These are phyloP conservation scores for Pogonocherus hispidulus DNA, from an alignment of 2,888 invertebrate genomes.

Conservation along the genomic window DNA sequence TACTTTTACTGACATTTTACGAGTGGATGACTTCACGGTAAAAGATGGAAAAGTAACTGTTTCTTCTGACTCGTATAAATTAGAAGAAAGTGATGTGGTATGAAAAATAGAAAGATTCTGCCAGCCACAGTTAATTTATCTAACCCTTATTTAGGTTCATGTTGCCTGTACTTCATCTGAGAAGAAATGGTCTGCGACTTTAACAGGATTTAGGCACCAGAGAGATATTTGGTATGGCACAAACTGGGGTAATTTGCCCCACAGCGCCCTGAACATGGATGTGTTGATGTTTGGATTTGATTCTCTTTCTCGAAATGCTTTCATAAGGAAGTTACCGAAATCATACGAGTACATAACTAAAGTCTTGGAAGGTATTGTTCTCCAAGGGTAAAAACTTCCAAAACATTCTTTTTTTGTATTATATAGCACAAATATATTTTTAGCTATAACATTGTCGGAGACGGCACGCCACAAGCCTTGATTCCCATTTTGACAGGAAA, in stretches of 20 bases:
- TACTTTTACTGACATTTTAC: constrained; percentile 79
- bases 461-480: constrained; percentile 89
- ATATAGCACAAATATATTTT: constrained; percentile 35
- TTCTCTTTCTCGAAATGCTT: constrained; percentile 87
- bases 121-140: not conserved
- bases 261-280: constrained; percentile 73
- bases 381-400: constrained; percentile 75
- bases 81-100: constrained; percentile 78
- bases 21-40: constrained; percentile 76
- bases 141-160: constrained; percentile 68
- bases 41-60: constrained; percentile 70
- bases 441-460: constrained; percentile 85
- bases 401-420: too few species aligned
- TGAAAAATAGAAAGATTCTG: constrained; percentile 33
- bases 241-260: constrained; percentile 70
- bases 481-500: constrained; percentile 90
- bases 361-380: constrained; percentile 73
- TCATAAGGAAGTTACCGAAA: constrained; percentile 83
- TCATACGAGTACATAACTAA: constrained; percentile 79
- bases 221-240: constrained; percentile 66
- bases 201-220: constrained; percentile 74
- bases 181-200: constrained; percentile 76
- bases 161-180: constrained; percentile 74
- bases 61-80: constrained; percentile 73
- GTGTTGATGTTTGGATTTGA: constrained; percentile 91